These are phyloP conservation scores for Conus ventricosus DNA, from an alignment of 1,140 invertebrate genomes.

Conservation along the genomic window DNA sequence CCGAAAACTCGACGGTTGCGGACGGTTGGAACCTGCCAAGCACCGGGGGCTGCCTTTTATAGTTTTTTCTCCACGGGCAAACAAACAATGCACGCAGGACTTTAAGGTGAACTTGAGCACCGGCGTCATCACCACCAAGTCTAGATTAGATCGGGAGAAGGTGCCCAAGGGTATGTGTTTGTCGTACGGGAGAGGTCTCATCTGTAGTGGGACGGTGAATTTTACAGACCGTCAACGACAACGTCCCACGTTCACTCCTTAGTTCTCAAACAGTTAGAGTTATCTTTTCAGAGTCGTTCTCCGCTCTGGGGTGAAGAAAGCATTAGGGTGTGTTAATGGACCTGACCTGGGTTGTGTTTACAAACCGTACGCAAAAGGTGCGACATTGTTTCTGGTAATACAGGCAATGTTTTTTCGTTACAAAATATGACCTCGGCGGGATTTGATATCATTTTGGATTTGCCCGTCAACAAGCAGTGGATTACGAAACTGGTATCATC, in stretches of 20 bases:
- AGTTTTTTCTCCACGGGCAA: background rate
- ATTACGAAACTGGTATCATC: constrained; percentile 90
- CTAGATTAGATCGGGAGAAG: constrained; percentile 50
- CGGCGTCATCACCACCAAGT: constrained; percentile 44
- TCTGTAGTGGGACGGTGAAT: background rate
- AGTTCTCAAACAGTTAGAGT: constrained; percentile 86
- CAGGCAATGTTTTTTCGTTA: constrained; percentile 91
- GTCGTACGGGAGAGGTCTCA: background rate
- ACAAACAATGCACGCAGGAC: background rate
- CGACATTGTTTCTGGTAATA: constrained; percentile 93
- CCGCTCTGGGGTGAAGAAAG: constrained; percentile 93
- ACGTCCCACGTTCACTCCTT: constrained; percentile 63
- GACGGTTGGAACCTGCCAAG: constrained; percentile 1
- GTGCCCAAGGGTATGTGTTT: constrained; percentile 14
- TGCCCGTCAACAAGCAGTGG: constrained; percentile 95
- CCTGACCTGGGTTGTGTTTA: constrained; percentile 90
- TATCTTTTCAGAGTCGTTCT: constrained; percentile 97
- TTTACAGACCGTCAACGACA: constrained; percentile 61
- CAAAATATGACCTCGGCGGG: constrained; percentile 88
- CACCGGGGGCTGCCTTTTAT: background rate
- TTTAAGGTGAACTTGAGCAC: constrained; percentile 39
- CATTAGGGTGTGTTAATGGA: constrained; percentile 92
- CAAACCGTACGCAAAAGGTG: constrained; percentile 93
- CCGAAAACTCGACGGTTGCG: constrained; percentile 10
- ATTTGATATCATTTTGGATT: constrained; percentile 83